A percentile compares a stretch with the other conserved stretches of the same genome.
Evolutionary conservation across 2,113 vertebrate genomes (phyloP).

Genomic region (Thalassarche chlororhynchos): DNA sequence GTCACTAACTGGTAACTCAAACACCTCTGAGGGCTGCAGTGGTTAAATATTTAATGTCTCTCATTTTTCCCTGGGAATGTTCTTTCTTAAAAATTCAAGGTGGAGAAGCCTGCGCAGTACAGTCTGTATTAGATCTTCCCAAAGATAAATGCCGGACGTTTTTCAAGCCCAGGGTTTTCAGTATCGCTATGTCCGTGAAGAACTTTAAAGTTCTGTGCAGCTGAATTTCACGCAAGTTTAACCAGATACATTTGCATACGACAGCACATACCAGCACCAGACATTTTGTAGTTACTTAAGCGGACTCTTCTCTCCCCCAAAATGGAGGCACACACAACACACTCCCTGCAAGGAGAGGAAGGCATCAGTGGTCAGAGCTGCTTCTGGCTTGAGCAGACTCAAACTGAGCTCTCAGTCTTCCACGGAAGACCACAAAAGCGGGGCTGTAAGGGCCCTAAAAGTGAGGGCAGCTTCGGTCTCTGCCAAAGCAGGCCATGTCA

Average conservation of each 20-base stretch:
- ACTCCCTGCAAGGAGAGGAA: background rate
- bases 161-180: background rate
- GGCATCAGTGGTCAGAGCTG: background rate
- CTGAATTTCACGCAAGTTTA: background rate
- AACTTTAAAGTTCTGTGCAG: background rate
- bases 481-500: background rate
- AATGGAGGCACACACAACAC: background rate
- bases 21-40: background rate
- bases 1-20: background rate
- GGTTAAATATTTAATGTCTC: background rate
- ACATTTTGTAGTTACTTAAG: background rate
- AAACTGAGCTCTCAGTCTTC: background rate
- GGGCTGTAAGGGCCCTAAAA: background rate
- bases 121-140: background rate
- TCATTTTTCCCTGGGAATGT: background rate
- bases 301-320: background rate
- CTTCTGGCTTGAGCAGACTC: background rate
- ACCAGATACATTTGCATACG: background rate
- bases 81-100: background rate
- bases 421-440: rapidly evolving
- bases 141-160: rapidly evolving
- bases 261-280: background rate
- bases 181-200: background rate
- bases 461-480: background rate
- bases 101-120: background rate